Evolutionary conservation across 2,888 invertebrate genomes (phyloP), one percentile per base, ranked within the genome.

Genomic region (Xestobium rufovillosum): DNA sequence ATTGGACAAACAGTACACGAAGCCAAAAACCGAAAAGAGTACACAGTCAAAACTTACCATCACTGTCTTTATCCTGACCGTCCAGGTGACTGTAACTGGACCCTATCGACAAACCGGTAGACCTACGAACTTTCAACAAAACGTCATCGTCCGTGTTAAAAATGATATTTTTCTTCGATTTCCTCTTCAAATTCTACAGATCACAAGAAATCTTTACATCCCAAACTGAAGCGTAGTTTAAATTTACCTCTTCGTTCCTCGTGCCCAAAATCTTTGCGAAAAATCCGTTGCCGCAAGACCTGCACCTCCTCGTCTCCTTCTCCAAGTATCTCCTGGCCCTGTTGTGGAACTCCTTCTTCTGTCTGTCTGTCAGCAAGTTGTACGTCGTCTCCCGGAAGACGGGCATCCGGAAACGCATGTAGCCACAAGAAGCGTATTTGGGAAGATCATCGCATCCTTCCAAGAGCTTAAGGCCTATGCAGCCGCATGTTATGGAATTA

Each of bases 381-480:
- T 79, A 79, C 3, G 76, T 76, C 0, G 73, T 75, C 11, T 72
- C 70, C 14, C 73, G 66, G 52, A 79, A 78, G 37, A 70, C 55
- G 0, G 70, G 56, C 42, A 73, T 68, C 28, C 70, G 67, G 49
- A 79, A 80, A 34, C 73, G 69, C 61, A 80, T 69, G 48, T 72
- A 71, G 2, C 75, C 74, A 45, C 80, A 80, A 15, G 71, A 73
- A 0, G 79, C 78, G 43, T 78, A 78, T 46, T 62, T 62, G 1
- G 78, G 78, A 8, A 79, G 56, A 51, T 75, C 72, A 19, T 53
- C 45, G 41, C 72, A 68, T 31, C 58, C 54, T 1, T 67, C 76
- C 76, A 45, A 14, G 60, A 59, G 23, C 11, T 31, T 29, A 23
- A 23, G 6, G n/a, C 23, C 23, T 13, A 11, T 33, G 12, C 2